Base-by-base conservation (phyloP, 2,113 vertebrate species). In the Acinonyx jubatus region DNA sequence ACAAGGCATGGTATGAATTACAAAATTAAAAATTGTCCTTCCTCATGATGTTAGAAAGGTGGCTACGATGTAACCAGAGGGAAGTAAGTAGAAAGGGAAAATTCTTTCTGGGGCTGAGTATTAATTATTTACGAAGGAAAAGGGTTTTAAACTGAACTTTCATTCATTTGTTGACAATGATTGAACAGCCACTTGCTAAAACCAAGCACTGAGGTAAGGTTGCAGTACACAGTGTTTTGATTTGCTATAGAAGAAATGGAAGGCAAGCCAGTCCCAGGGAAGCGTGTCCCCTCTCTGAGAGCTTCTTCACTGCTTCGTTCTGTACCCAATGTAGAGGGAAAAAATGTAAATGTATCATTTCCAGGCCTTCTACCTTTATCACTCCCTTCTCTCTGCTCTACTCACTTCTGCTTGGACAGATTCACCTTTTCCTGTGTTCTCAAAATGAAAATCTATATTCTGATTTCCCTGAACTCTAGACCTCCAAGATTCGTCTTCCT, bases 11-110 rank as follows among this genome's bases (percentile, higher is more conserved):
- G 7, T 66, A 38, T 52, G 76, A 65, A 65, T 13, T 27, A 55
- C 65, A 69, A 69, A 68, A 50, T 87, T 69, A 69, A 52, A 90
- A 66, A 66, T 27, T 33, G 21, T 41, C 45, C 86, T 78, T 85
- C 55, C 45, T 55, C 18, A 12, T 66, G 18, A 33, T 33, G 27
- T 93, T 78, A 48, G 45, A 45, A 38, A 68, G 27, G 31, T n/a
- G 38, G 45, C 2, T 66, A 29, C 3, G 6, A 41, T 14, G 19
- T 14, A 36, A 73, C 52, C 36, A 31, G 29, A 73, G 31, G 38
- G 36, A 73, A 74, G 29, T 57, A 33, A 86, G 55, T 65, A 45
- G 15, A 41, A 65, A 68, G 25, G 12, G 41, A 78, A 78, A 14
- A 25, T n/a, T 66, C 41, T 41, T 68, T 57, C 55, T 14, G 48